phyloP scores from a whole-genome alignment of 2,797 vertebrate species.

The Acridotheres tristis region DNA sequence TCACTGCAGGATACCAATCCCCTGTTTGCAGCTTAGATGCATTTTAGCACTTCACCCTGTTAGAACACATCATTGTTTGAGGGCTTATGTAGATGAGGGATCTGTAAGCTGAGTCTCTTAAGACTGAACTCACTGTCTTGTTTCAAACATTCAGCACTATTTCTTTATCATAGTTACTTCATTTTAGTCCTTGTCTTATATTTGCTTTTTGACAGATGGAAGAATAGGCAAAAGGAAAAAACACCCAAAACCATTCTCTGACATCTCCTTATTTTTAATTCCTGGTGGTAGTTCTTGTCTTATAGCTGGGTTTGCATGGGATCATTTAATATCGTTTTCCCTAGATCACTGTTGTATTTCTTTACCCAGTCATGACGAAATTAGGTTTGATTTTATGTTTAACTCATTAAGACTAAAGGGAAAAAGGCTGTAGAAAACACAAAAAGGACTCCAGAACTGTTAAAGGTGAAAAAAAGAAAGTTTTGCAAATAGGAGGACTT shows the following conservation, averaged over 20 bases:
- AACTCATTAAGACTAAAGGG: not conserved
- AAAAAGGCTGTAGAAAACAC: not conserved
- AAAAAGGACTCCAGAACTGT: not conserved
- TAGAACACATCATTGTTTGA: not conserved
- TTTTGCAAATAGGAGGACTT: not conserved
- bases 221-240: not conserved
- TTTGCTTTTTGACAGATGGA: not conserved
- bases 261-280: not conserved
- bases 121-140: not conserved
- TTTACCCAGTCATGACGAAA: not conserved
- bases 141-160: not conserved
- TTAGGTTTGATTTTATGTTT: not conserved
- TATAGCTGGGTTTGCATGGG: not conserved
- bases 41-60: not conserved
- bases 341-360: not conserved
- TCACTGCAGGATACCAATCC: slow-evolving; percentile 22
- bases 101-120: not conserved
- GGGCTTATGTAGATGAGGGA: not conserved
- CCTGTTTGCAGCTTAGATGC: not conserved
- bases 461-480: not conserved
- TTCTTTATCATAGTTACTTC: not conserved
- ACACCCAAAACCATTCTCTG: not conserved
- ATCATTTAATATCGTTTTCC: not conserved
- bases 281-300: not conserved
- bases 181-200: not conserved